Conservation (phyloP, 2,888 invertebrate genomes). For the Himalopsyche japonica region DNA sequence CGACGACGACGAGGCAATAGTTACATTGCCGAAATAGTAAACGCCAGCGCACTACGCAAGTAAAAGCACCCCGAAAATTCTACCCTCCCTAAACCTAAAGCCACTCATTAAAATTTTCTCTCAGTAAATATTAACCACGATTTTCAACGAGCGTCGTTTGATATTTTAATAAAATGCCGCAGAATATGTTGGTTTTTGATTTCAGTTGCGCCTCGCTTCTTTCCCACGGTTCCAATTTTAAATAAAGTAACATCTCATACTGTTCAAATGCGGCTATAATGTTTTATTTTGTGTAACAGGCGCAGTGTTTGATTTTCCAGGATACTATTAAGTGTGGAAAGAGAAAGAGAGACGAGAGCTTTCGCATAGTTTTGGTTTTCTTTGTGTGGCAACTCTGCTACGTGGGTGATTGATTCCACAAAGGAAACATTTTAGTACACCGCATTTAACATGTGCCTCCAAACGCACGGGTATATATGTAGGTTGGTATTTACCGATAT, state of each 20-base stretch:
- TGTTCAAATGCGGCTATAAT: background rate
- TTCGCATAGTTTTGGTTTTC: background rate
- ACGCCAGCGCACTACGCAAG: too few relatives aligned
- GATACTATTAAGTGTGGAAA: background rate
- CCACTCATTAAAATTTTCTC: too few relatives aligned
- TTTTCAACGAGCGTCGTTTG: too few relatives aligned
- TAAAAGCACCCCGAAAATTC: too few relatives aligned
- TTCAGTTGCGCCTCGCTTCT: background rate
- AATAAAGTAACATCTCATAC: background rate
- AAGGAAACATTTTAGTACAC: background rate
- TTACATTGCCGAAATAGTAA: too few relatives aligned
- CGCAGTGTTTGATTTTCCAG: background rate
- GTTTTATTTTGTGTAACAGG: background rate
- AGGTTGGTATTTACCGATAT: background rate
- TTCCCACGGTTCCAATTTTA: background rate
- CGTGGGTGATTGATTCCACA: background rate
- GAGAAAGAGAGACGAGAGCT: background rate
- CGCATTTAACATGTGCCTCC: background rate
- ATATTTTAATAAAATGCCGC: too few relatives aligned
- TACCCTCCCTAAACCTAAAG: too few relatives aligned
- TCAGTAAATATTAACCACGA: too few relatives aligned
- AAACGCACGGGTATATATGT: background rate
- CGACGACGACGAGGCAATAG: too few relatives aligned
- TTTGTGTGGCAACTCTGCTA: background rate
- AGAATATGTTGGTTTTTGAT: too few relatives aligned